A percentile compares a stretch with the other conserved stretches of the same genome.
These are phyloP conservation scores for Drosophila subquinaria DNA, from an alignment of 2,888 invertebrate species.

Conservation along the genomic window DNA sequence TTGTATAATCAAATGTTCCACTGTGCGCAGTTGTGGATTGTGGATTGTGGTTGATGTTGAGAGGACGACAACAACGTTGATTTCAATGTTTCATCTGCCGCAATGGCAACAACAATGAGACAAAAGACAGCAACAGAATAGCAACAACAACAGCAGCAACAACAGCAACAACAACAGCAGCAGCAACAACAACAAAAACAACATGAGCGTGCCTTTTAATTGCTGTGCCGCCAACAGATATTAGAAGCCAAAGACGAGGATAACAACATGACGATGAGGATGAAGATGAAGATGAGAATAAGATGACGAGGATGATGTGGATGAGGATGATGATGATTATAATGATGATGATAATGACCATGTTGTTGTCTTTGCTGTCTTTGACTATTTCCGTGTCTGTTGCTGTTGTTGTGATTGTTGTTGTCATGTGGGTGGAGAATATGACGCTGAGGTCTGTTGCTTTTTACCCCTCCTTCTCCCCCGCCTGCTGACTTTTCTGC, in stretches of 20 bases:
- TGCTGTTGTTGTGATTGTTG: conserved; percentile 20
- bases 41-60: conserved; percentile 9
- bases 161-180: conserved; percentile 21
- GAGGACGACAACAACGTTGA: conserved; percentile 65
- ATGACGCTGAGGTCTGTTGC: conserved; percentile 66
- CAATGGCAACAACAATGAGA: conserved; percentile 42
- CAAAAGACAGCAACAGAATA: conserved; percentile 34
- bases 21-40: conserved; percentile 3
- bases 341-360: conserved; percentile 23
- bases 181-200: conserved; percentile 33
- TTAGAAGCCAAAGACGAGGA: conserved; percentile 60
- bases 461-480: background rate
- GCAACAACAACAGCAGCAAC: conserved; percentile 35
- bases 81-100: conserved; percentile 80
- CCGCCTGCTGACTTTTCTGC: conserved; percentile 31
- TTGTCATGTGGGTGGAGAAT: conserved; percentile 73
- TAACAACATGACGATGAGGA: conserved; percentile 37
- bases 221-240: conserved; percentile 77
- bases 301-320: conserved; percentile 28
- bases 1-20: background rate
- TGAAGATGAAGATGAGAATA: conserved; percentile 17
- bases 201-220: conserved; percentile 76
- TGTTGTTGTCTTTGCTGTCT: conserved; percentile 28
- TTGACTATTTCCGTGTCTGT: conserved; percentile 42
- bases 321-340: conserved; percentile 37